Evolutionary conservation across 2,113 vertebrate species (phyloP).

Genomic region (Tyrannus savana): DNA sequence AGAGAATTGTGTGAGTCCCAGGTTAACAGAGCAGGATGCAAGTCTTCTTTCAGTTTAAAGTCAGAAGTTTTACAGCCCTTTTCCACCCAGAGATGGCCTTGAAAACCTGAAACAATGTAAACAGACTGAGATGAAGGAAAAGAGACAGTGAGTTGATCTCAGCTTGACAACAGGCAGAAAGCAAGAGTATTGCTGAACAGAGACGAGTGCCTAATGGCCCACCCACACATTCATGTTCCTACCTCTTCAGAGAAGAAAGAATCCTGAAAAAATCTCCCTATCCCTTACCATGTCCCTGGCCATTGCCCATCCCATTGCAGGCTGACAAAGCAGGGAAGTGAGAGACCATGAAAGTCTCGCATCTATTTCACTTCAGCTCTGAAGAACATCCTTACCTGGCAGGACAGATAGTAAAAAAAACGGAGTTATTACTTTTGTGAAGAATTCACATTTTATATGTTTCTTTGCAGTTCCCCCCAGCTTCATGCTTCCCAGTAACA

Average conservation of each 20-base stretch:
- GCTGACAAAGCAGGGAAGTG: background rate
- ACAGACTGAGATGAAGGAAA: background rate
- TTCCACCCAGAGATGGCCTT: background rate
- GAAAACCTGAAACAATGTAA: background rate
- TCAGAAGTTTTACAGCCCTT: background rate
- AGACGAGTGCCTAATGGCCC: background rate
- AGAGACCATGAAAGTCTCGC: background rate
- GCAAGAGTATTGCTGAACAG: background rate
- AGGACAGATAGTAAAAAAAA: background rate
- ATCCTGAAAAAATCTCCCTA: background rate
- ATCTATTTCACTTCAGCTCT: background rate
- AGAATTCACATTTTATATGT: background rate
- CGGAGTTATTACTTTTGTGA: background rate
- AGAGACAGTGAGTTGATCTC: background rate
- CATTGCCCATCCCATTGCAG: background rate
- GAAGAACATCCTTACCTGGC: background rate
- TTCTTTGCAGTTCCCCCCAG: background rate
- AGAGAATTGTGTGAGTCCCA: background rate
- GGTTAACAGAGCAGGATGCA: background rate
- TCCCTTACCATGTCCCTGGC: background rate
- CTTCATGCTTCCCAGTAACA: background rate
- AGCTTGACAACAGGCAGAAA: background rate
- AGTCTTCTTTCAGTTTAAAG: background rate
- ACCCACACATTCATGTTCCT: rapidly evolving
- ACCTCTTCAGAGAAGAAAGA: background rate